Conservation (phyloP, 64 coral and sea anemone genomes). For the Pocillopora verrucosa region DNA sequence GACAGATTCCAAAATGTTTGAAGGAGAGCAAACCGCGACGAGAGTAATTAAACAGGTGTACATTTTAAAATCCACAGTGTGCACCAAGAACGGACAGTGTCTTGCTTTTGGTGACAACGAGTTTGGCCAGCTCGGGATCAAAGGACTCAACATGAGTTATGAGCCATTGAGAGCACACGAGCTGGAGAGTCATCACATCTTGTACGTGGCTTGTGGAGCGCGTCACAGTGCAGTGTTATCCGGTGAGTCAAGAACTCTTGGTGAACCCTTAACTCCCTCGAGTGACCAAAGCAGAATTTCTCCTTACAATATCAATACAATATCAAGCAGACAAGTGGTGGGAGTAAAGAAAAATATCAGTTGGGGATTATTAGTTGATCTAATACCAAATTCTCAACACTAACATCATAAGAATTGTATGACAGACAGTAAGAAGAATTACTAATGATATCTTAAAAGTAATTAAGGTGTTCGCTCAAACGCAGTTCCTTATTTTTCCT, state of each 20-base stretch:
- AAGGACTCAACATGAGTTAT: conserved; percentile 19
- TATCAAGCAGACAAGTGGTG: no score
- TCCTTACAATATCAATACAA: no score
- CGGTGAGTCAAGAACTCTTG: conserved; percentile 34
- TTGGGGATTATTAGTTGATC: no score
- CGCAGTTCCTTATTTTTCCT: no score
- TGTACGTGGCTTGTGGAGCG: conserved; percentile 68
- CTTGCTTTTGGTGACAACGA: conserved; percentile 95
- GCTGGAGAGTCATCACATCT: conserved; percentile 54
- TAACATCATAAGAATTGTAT: no score
- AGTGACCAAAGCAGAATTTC: neutral
- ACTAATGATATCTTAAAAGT: no score
- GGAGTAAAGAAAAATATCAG: no score
- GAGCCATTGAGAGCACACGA: conserved; percentile 37
- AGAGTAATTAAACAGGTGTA: no score
- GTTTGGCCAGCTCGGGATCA: conserved; percentile 75
- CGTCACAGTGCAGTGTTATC: conserved; percentile 88
- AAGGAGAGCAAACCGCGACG: neutral
- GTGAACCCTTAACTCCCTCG: neutral
- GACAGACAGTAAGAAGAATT: no score
- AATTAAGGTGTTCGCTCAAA: no score
- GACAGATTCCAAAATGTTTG: no score
- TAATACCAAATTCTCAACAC: no score
- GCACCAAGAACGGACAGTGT: conserved; percentile 71
- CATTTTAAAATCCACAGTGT: conserved; percentile 33